Evolutionary conservation across 2,797 vertebrate genomes (phyloP), one percentile per base, ranked within the genome.

Genomic region (Myoxocephalus aenaeus): DNA sequence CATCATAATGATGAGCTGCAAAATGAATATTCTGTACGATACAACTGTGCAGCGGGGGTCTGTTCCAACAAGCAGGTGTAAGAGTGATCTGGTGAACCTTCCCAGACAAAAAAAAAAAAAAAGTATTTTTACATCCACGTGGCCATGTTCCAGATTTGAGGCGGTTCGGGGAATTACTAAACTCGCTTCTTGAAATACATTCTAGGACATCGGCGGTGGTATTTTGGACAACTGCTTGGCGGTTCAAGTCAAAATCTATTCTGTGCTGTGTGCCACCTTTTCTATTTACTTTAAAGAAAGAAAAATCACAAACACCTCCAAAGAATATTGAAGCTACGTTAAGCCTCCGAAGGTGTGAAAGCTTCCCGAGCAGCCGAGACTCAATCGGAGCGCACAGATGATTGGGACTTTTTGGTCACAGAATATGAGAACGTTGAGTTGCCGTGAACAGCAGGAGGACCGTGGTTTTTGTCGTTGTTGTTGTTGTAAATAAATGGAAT

Each of bases 131-230:
- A 61, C 36, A 66, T 54, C 51, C 15, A 17, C 38, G 66, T 2
- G 32, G 9, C 27, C 25, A 29, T 46, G 70, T 53, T 64, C 75
- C 72, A 79, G 29, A 72, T 78, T 44, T 51, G 7, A 62, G 7
- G 36, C 15, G 42, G 51, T 69, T 70, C 46, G 18, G 51, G 57
- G 65, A 69, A 69, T 62, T 64, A 36, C 17, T 53, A 44, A 83
- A 65, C 25, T 70, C 18, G 18, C 36, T 67, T 65, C 71, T 50
- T 53, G 51, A 58, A 80, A 73, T 75, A 66, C 36, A 48, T 79
- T 78, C 62, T 66, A 38, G 74, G 69, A 74, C 48, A 71, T 75
- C 15, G 5, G 42, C 65, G 32, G 66, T 53, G 10, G 18, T 44
- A 67, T 74, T 77, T 57, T 61, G 8, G 70, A 81, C 29, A 59